phyloP scores from a whole-genome alignment of 1,140 invertebrate species.

The Listronotus bonariensis region DNA sequence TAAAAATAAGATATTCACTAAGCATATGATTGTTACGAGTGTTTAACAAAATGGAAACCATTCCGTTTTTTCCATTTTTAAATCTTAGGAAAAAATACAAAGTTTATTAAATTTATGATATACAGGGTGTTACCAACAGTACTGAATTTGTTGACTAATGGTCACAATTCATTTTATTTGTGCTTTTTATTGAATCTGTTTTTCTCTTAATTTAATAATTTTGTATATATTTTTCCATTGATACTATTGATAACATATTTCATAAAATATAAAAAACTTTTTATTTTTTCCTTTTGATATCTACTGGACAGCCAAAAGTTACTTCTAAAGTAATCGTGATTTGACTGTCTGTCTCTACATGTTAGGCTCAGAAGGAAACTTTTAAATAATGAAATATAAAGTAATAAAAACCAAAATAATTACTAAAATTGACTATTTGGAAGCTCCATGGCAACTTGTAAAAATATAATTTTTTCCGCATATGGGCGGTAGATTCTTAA shows the following conservation, averaged over 20 bases:
- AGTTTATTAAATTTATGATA: neutral
- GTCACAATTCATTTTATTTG: no score
- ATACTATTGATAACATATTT: no score
- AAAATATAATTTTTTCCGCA: constrained; percentile 2
- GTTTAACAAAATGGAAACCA: neutral
- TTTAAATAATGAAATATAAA: constrained; percentile 9
- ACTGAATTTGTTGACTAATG: no score
- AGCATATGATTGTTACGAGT: constrained; percentile 25
- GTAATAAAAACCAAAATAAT: constrained; percentile 18
- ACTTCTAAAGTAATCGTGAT: neutral
- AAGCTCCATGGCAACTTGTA: constrained; percentile 16
- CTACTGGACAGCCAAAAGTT: neutral
- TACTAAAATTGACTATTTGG: constrained; percentile 23
- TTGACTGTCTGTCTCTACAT: constrained; percentile 1
- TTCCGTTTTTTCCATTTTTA: neutral
- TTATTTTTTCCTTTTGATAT: neutral
- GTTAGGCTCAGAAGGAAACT: constrained; percentile 21
- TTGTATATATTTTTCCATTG: no score
- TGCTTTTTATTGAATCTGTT: no score
- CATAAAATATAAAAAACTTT: no score
- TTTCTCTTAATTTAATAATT: no score
- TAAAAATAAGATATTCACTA: constrained; percentile 37
- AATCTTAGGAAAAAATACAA: constrained; percentile 1
- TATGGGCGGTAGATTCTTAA: no score
- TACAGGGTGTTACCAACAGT: no score